Evolutionary conservation across 2,888 invertebrate genomes (phyloP), one percentile per base, ranked within the genome.

Genomic region (Thyatira batis): DNA sequence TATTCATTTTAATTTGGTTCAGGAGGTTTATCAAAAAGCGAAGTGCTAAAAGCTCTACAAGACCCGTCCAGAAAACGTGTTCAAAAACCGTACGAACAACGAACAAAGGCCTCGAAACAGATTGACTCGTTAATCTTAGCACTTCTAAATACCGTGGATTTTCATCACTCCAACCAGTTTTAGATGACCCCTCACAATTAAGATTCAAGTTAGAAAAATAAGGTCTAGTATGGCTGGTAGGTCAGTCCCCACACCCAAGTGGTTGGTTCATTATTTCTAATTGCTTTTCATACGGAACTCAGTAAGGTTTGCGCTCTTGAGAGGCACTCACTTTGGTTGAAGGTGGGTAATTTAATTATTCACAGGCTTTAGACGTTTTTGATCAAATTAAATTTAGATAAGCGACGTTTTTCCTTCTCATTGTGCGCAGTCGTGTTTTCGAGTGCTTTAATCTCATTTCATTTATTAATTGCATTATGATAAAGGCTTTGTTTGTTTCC

Each of bases 271-370:
- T 90, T 90, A 90, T 89, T 48, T 75, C 69, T 78, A 79, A 79
- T 79, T 78, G 79, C 74, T 78, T 76, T 87, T 86, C 85, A 85
- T 85, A 84, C 76, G 72, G 73, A 80, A 78, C 79, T 79, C 80
- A 70, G 73, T 82, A 85, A 76, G 82, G 82, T 84, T 80, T 81
- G 80, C 79, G 80, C 77, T 82, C 81, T 84, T 80, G 73, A 90
- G 90, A 77, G 82, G 77, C 78, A 78, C 84, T 82, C 78, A 81
- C 79, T 77, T 79, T 78, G 74, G 78, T 69, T 57, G 74, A 80
- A 79, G 85, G 85, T 76, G 85, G 85, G 82, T 87, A 87, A 89
- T 89, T 89, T 84, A 86, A 89, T 90, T 86, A 88, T 86, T 83
- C 82, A 82, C 76, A 76, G 65, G 73, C 76, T 71, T 68, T 65